Evolutionary conservation across 2,797 vertebrate species (phyloP), one percentile per base, ranked within the genome.

Genomic region (Rousettus madagascariensis): DNA sequence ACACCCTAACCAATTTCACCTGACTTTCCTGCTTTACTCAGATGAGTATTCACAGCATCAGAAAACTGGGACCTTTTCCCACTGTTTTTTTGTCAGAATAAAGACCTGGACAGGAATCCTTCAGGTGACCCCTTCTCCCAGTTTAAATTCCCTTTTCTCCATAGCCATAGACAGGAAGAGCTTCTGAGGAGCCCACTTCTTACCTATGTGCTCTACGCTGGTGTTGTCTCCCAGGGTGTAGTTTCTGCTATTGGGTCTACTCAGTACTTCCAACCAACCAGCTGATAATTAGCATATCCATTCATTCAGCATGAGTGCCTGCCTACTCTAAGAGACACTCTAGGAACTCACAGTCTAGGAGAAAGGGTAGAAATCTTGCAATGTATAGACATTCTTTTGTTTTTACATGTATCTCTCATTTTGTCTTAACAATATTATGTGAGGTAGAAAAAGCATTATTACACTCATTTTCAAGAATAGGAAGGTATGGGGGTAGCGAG

Each of bases 101-200:
- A 96, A 97, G 75, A 69, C 36, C 41, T 8, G 33, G 33, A 33
- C 38, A 84, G 65, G 36, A 92, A 91, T 79, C 53, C 65, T 80
- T 79, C 28, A 72, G 69, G 75, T 33, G 46, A 36, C 83, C 82
- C 43, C 5, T 15, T 86, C 46, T 90, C 30, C 26, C 4, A 17
- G 26, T 43, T 68, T 71, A n/a, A 93, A 33, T 72, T 88, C 38
- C 11, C 46, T 49, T 80, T 95, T 94, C 49, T 72, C 49, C 51
- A 26, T 33, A 74, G 66, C 28, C 43, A 38, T 22, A 71, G 53
- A 69, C 41, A 79, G 46, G 91, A 83, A 17, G 30, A 26, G 61
- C 59, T 92, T 72, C 17, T 7, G 5, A 69, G 33, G 33, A 33
- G 8, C 38, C 66, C 75, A 24, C 36, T 79, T 77, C 59, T 68